Evolutionary conservation across 2,113 vertebrate genomes (phyloP).

Genomic region (Lepus timidus): DNA sequence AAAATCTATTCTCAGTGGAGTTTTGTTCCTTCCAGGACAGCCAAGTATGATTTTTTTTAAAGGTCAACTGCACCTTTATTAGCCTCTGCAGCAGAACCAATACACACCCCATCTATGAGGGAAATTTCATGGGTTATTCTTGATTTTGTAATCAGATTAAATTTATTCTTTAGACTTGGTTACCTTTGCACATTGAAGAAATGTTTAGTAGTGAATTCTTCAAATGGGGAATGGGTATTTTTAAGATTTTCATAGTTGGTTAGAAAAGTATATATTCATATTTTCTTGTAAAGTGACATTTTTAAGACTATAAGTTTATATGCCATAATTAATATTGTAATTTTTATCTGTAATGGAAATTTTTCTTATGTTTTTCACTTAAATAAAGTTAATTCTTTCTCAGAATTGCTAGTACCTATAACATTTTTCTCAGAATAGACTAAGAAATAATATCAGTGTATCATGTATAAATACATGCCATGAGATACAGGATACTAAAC

Average conservation of each 20-base stretch:
- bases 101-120: too few species aligned
- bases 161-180: neutral
- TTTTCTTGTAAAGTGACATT: neutral
- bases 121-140: too few species aligned
- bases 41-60: neutral
- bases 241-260: neutral
- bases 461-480: too few species aligned
- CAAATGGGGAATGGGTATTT: neutral
- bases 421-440: neutral
- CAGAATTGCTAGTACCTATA: neutral
- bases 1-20: neutral
- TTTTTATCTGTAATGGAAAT: neutral
- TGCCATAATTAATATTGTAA: neutral
- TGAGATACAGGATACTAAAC: too few species aligned
- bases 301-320: neutral
- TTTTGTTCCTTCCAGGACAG: neutral
- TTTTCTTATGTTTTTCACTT: neutral
- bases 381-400: neutral
- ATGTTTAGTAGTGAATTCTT: neutral
- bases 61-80: too few species aligned
- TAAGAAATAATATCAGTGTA: neutral
- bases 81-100: too few species aligned
- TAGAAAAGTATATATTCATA: neutral
- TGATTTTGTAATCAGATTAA: neutral
- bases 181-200: neutral